Evolutionary conservation across 1,140 invertebrate genomes (phyloP).

Genomic region (Thrips palmi): DNA sequence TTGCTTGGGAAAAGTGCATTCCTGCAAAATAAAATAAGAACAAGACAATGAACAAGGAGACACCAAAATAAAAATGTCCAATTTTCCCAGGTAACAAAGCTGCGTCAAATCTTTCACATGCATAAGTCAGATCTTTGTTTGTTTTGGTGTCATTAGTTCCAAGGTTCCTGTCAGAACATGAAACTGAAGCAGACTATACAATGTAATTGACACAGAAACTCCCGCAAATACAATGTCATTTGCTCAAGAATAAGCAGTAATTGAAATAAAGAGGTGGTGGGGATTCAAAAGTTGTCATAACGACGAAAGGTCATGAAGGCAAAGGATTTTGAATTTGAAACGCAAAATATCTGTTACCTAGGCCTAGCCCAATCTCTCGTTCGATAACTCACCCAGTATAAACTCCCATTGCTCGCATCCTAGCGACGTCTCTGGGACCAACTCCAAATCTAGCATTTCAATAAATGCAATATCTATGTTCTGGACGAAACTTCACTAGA

Average conservation of each 20-base stretch:
- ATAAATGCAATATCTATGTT: background rate
- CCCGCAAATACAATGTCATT: background rate
- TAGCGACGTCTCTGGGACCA: slow-evolving; percentile 84
- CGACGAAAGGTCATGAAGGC: slow-evolving; percentile 6
- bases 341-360: too few relatives aligned
- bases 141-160: background rate
- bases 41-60: too few relatives aligned
- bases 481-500: background rate
- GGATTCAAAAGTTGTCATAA: slow-evolving; percentile 3
- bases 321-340: background rate
- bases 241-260: background rate
- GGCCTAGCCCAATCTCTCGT: too few relatives aligned
- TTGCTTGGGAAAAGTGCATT: slow-evolving; percentile 94
- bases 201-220: background rate
- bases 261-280: background rate
- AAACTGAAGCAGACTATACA: background rate
- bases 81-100: too few relatives aligned
- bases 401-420: slow-evolving; percentile 96
- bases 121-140: background rate
- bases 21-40: slow-evolving; percentile 44
- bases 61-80: slow-evolving; percentile 5
- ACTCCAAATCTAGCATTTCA: slow-evolving; percentile 86
- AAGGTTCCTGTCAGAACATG: background rate
- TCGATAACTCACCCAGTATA: slow-evolving; percentile 72
- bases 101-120: background rate